Evolutionary conservation across 2,113 vertebrate species (phyloP).

Genomic region (Emydura subglobosa): DNA sequence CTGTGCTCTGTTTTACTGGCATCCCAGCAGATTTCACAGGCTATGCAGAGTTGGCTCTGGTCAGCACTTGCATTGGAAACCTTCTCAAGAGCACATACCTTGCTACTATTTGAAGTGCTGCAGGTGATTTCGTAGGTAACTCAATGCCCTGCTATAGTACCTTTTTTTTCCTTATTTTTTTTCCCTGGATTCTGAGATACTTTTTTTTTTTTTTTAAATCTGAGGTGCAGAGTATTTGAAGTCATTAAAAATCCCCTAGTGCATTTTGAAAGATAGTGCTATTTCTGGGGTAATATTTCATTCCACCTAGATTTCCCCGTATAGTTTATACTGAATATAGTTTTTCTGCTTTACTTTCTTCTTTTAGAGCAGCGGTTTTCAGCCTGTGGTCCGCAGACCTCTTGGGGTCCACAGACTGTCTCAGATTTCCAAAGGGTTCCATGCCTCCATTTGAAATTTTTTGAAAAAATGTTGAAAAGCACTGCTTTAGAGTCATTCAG

Average conservation of each 20-base stretch:
- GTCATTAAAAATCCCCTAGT: neutral
- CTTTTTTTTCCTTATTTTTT: neutral
- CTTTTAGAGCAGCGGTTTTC: neutral
- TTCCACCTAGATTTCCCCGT: accelerated
- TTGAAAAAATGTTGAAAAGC: neutral
- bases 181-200: accelerated
- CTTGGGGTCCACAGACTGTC: neutral
- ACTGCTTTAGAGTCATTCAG: neutral
- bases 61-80: neutral
- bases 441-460: neutral
- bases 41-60: neutral
- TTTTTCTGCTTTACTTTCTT: accelerated
- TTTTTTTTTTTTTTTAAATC: neutral
- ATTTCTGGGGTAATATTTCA: accelerated
- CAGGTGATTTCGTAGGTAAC: neutral
- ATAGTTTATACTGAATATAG: neutral
- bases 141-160: accelerated
- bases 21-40: accelerated
- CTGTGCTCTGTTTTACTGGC: neutral
- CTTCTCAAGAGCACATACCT: neutral
- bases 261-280: accelerated
- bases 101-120: neutral
- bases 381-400: neutral
- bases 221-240: accelerated
- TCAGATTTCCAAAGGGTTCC: neutral